phyloP scores from a whole-genome alignment of 2,113 vertebrate species.

The Hydrochoerus hydrochaeris region DNA sequence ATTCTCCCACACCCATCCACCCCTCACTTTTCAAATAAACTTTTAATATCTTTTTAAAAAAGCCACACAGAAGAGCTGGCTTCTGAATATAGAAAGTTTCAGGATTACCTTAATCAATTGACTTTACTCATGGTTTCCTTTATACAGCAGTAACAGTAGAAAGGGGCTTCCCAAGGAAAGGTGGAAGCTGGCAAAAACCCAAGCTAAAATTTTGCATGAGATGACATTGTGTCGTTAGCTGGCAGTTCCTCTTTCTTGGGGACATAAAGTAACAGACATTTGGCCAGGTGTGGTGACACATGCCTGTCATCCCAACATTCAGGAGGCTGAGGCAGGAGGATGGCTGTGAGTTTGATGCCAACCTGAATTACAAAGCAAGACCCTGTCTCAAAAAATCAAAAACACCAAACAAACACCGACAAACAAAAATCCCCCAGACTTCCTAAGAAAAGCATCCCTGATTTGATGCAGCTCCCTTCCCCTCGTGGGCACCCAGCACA shows the following conservation, averaged over 20 bases:
- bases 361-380: not conserved
- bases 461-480: not conserved
- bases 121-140: not conserved
- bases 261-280: not conserved
- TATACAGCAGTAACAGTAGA: not conserved
- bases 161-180: not conserved
- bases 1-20: not conserved
- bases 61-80: not conserved
- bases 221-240: not conserved
- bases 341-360: not conserved
- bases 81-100: not conserved
- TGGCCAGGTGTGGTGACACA: not conserved
- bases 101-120: not conserved
- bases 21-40: not conserved
- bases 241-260: not conserved
- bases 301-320: not conserved
- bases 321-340: not conserved
- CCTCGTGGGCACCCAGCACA: no score
- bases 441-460: not conserved
- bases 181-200: not conserved
- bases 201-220: not conserved
- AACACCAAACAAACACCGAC: no score
- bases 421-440: no score
- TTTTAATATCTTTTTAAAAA: not conserved
- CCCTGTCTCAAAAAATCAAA: no score